Evolutionary conservation across 1,140 invertebrate genomes (phyloP), one percentile per base, ranked within the genome.

Genomic region (Aphelenchoides avenae): DNA sequence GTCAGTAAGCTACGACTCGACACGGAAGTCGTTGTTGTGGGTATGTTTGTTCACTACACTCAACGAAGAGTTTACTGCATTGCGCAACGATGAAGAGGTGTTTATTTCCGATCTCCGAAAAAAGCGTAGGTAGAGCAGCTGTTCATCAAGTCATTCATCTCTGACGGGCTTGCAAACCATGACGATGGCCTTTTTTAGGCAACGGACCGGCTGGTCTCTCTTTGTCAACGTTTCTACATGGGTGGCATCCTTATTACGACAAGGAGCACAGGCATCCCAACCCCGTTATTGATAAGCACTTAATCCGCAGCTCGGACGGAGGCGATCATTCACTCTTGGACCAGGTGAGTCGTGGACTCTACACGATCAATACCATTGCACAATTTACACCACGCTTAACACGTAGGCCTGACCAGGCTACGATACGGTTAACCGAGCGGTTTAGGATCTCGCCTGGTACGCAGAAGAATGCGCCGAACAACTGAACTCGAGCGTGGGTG

Each of bases 141-240:
- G n/a, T n/a, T n/a, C n/a, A n/a, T n/a, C n/a, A n/a, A n/a, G n/a
- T n/a, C n/a, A n/a, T n/a, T n/a, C n/a, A n/a, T n/a, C n/a, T n/a
- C n/a, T n/a, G n/a, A n/a, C n/a, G n/a, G n/a, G n/a, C n/a, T n/a
- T n/a, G n/a, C n/a, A n/a, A n/a, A n/a, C n/a, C n/a, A n/a, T n/a
- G n/a, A n/a, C n/a, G n/a, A n/a, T n/a, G n/a, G n/a, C n/a, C n/a
- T n/a, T 55, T 64, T 71, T 22, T 33, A 71, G 70, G 70, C 22
- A 72, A 72, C 53, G 70, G 70, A 20, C 70, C 70, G n/a, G 70
- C 70, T 22, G 70, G 70, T 20, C 42, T 72, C 24, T 58, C 67
- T 9, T 44, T 72, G 13, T 71, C 70, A n/a, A 42, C 70, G 24
- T 72, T 72, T 44, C 54, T 72, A 18, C 66, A 70, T n/a, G 70